Base-by-base conservation (phyloP, 2,888 invertebrate species). In the Tetramorium bicarinatum region DNA sequence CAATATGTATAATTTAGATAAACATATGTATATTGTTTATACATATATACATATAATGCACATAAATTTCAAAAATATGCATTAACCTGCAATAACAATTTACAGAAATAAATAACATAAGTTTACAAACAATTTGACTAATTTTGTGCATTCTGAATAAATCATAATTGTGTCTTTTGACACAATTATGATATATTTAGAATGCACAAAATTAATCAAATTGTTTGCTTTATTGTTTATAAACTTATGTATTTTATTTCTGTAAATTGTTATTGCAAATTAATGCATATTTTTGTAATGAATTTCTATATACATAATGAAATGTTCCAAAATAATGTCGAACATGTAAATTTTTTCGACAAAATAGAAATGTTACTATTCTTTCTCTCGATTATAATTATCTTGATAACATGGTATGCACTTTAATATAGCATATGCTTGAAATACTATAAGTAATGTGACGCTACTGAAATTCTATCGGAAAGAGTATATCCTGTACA, bases 51-150 rank as follows among this genome's bases (percentile, higher is more conserved):
- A 54, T 29, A 34, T 62, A 47, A 41, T 34, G 7, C n/a, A 11
- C 3, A 21, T 21, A 2, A 75, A 29, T 9, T 61, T 9, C 6
- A 11, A 21, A 75, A 47, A 34, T 34, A 62, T 18, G 11, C 44
- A 47, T 34, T 61, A 75, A 74, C 59, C 44, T 41, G 11, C 4
- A 44, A 75, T 62, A 67, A 76, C 25, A 66, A 66, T 52, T 49
- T 38, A 34, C 15, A 18, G 15, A 49, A 38, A 1, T 38, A 49
- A 49, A 64, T 21, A 25, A 11, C 38, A 59, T 41, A 41, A 61
- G 49, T 34, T 6, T 8, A 13, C 21, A 29, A 69, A 62, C 21
- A 18, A 9, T 54, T 49, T 25, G 7, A 66, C 21, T 44, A 61
- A 59, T 69, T 64, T 64, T 21, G n/a, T 56, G n/a, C 2, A 1